Base-by-base conservation (phyloP, 2,888 invertebrate species). In the Drosophila siamana region DNA sequence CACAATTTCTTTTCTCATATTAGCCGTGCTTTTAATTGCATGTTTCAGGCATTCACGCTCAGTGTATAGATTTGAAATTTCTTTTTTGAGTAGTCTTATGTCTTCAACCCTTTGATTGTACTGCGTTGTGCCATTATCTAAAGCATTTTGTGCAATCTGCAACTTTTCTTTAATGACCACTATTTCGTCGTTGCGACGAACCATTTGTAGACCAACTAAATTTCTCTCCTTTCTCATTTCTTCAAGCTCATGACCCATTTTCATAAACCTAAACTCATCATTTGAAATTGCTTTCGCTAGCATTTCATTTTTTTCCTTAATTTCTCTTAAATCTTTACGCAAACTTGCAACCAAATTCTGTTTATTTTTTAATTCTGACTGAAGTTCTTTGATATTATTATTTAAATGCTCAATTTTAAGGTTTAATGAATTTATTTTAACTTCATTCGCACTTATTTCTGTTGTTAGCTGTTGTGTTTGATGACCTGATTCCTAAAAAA, bases 81-180 rank as follows among this genome's bases (percentile, higher is more conserved):
- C 98, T 44, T 97, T 93, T 82, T 97, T 96, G 13, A 98, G 93
- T 2, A 98, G 93, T 2, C 96, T 93, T 56, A 98, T 96, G 81
- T 98, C 98, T 78, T 97, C 96, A 22, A 97, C 92, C 8, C 97
- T 93, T 88, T 96, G 95, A 55, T 95, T 95, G 90, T 97, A 97
- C 75, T 96, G 95, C 0, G 93, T 75, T 15, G 69, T 81, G 94
- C 95, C 97, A 92, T 96, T 94, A 84, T 96, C 95, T 55, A 98
- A 91, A 0, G 96, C 96, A n/a, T 95, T 94, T 90, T 97, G 95
- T 66, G 97, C 93, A 64, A 97, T 95, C 68, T 95, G 94, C 59
- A 97, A 95, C 92, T 97, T 96, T 92, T 96, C 96, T 79, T 96
- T 96, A 38, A 97, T 93, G 55, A 96, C 93, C 0, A 95, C 94